phyloP scores from a whole-genome alignment of 2,888 invertebrate genomes.

The Clitarchus hookeri region DNA sequence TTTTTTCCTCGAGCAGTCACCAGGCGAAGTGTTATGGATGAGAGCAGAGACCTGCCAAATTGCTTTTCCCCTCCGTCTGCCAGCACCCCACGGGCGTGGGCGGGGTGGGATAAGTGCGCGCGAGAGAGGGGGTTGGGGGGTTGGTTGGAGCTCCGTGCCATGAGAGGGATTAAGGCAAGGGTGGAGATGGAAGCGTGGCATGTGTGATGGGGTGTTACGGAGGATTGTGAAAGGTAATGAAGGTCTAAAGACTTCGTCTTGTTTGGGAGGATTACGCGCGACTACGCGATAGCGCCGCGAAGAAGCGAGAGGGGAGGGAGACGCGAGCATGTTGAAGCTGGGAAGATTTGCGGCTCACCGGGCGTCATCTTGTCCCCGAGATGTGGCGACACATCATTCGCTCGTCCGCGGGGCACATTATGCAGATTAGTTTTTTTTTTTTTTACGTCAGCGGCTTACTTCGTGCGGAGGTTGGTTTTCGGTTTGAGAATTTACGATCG shows the following conservation, averaged over 20 bases:
- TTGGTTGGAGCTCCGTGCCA: neutral
- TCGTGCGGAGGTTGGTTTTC: too few species aligned
- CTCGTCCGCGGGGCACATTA: neutral
- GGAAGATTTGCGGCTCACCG: neutral
- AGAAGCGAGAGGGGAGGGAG: neutral
- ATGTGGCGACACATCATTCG: neutral
- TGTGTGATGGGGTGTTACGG: neutral
- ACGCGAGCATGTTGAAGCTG: too few species aligned
- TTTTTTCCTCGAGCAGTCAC: neutral
- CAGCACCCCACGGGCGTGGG: neutral
- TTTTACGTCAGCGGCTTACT: too few species aligned
- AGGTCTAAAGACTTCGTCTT: neutral
- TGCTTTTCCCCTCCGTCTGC: neutral
- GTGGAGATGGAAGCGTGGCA: neutral
- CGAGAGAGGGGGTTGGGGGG: neutral
- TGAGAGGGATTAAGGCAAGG: neutral
- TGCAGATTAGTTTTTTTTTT: neutral
- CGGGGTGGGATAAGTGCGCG: neutral
- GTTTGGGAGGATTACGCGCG: neutral
- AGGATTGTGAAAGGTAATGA: conserved; percentile 2
- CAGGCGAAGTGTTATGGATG: neutral
- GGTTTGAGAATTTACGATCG: too few species aligned
- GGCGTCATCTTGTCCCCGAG: neutral
- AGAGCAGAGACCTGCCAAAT: conserved; percentile 8
- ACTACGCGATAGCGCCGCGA: too few species aligned